phyloP scores from a whole-genome alignment of 2,888 invertebrate genomes.

The Trissoscelio sp. region DNA sequence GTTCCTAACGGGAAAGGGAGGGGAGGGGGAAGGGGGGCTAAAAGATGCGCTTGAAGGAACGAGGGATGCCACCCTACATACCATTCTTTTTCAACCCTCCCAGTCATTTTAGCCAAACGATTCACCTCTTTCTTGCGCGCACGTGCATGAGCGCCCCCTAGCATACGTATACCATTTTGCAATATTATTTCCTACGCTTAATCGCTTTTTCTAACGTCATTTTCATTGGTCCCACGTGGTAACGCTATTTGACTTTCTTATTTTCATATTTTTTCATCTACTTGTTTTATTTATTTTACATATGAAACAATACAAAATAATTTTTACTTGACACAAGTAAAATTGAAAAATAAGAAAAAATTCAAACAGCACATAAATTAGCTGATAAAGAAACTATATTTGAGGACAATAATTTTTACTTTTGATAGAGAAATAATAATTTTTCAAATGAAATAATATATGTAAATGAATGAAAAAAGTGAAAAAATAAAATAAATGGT shows the following conservation, averaged over 20 bases:
- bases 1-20: conserved; percentile 35
- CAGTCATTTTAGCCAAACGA: conserved; percentile 67
- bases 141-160: background rate
- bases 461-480: too few species aligned
- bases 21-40: conserved; percentile 63
- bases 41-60: conserved; percentile 74
- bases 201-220: conserved; percentile 46
- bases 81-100: conserved; percentile 57
- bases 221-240: conserved; percentile 27
- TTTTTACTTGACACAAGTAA: too few species aligned
- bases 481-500: background rate
- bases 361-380: too few species aligned
- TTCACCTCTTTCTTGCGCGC: conserved; percentile 45
- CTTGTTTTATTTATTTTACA: too few species aligned
- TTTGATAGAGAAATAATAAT: too few species aligned
- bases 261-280: background rate
- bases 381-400: too few species aligned
- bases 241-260: background rate
- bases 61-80: conserved; percentile 60
- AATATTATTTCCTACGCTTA: conserved; percentile 62
- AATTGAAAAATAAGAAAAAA: too few species aligned
- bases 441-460: too few species aligned
- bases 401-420: too few species aligned
- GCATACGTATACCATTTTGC: conserved; percentile 43
- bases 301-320: too few species aligned